Evolutionary conservation across 2,797 vertebrate species (phyloP).

Genomic region (Pogonophryne albipinna): DNA sequence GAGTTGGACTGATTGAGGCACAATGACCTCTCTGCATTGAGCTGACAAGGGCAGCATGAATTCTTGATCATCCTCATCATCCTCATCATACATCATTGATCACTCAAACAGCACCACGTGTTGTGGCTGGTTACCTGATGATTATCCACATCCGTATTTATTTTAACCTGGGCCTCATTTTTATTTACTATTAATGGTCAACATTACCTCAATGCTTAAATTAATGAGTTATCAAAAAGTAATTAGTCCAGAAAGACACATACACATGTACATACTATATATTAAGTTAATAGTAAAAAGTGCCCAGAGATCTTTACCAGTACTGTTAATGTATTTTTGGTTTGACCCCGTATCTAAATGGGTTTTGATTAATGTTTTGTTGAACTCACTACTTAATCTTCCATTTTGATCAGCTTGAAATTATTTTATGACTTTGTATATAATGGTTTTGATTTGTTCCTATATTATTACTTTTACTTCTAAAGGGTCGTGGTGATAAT

Average conservation of each 20-base stretch:
- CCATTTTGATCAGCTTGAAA: not conserved
- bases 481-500: not conserved
- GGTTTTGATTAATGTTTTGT: not conserved
- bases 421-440: not conserved
- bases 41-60: conserved; percentile 39
- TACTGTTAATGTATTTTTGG: not conserved
- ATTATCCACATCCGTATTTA: not conserved
- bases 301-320: not conserved
- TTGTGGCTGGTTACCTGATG: conserved; percentile 8
- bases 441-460: not conserved
- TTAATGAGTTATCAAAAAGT: not conserved
- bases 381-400: not conserved
- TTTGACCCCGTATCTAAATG: not conserved
- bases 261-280: not conserved
- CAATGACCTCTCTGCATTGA: conserved; percentile 45
- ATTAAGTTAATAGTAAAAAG: not conserved
- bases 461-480: not conserved
- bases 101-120: not conserved
- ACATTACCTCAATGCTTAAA: not conserved
- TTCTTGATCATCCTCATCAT: conserved; percentile 56
- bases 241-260: not conserved
- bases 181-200: not conserved
- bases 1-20: conserved; percentile 54
- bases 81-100: conserved; percentile 45
- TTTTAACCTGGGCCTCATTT: not conserved